Evolutionary conservation across 2,113 vertebrate species (phyloP), one percentile per base, ranked within the genome.

Genomic region (Miniopterus natalensis): DNA sequence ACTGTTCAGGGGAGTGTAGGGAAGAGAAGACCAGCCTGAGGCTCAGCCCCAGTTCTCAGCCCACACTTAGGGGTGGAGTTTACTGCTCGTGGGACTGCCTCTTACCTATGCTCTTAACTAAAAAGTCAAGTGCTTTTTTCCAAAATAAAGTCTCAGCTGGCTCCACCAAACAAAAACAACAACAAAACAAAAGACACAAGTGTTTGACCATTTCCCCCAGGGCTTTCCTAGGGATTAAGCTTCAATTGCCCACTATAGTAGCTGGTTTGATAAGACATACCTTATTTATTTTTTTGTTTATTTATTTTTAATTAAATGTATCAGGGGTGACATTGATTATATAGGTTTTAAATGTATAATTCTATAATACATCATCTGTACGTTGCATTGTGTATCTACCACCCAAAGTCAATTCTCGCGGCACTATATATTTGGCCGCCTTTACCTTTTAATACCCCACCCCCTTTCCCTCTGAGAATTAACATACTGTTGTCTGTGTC

Each of bases 141-240:
- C 29, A 89, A 93, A 97, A 98, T 97, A 96, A 97, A 97, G n/a
- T n/a, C 49, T 77, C 17, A 55, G 25, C 17, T 63, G 68, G 74
- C 25, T 93, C 17, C 87, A 53, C 40, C 51, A 51, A 27, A 40
- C 55, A 57, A 71, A 71, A 36, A 68, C n/a, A 63, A 63, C 31
- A 65, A 65, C 47, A 49, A 49, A 49, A 49, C 10, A 55, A 57
- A 57, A 21, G 13, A 51, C 9, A 51, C 65, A 15, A 65, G n/a
- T 75, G 6, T 70, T 45, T 51, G 40, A 55, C 15, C 13, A 5
- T 49, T 84, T 51, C 29, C 12, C 59, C 18, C 15, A 84, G 70
- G 53, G 15, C 4, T 90, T 83, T 9, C 15, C 12, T 21, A 49
- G n/a, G 25, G 27, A 61, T 71, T 79, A 79, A 42, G 20, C 13